Conservation (phyloP, 2,113 vertebrate genomes). For the Oplegnathus fasciatus region DNA sequence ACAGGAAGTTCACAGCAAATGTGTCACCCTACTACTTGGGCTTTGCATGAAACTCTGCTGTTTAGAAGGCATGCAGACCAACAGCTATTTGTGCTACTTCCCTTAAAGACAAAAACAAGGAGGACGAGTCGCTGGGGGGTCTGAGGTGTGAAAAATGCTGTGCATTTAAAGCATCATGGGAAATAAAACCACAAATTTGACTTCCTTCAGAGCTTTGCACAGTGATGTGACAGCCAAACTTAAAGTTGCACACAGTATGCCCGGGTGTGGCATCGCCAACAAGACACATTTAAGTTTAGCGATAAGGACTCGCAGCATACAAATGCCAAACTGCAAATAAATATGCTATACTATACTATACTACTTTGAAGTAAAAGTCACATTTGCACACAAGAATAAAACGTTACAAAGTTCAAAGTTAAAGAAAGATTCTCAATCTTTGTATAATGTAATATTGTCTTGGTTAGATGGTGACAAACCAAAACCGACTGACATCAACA, state of each 20-base stretch:
- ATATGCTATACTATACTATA: too few species aligned
- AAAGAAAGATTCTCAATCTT: background rate
- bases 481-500: conserved; percentile 32
- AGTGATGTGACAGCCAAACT: background rate
- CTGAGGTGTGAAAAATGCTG: conserved; percentile 80
- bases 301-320: background rate
- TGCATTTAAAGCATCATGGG: conserved; percentile 67
- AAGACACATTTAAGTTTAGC: conserved; percentile 2
- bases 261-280: conserved; percentile 2
- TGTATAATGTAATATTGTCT: background rate
- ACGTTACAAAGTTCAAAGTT: background rate
- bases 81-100: conserved; percentile 73
- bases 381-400: background rate
- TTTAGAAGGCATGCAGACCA: conserved; percentile 33
- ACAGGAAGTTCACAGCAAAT: conserved; percentile 29
- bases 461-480: conserved; percentile 23
- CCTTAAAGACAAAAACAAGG: conserved; percentile 66
- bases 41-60: conserved; percentile 23
- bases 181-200: conserved; percentile 63
- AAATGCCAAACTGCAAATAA: background rate
- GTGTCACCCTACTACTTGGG: background rate
- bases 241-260: conserved; percentile 12
- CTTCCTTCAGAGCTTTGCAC: conserved; percentile 64
- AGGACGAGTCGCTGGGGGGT: conserved; percentile 58
- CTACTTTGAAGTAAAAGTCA: background rate